Conservation (phyloP, 2,888 invertebrate species). For the Formica aserva region DNA sequence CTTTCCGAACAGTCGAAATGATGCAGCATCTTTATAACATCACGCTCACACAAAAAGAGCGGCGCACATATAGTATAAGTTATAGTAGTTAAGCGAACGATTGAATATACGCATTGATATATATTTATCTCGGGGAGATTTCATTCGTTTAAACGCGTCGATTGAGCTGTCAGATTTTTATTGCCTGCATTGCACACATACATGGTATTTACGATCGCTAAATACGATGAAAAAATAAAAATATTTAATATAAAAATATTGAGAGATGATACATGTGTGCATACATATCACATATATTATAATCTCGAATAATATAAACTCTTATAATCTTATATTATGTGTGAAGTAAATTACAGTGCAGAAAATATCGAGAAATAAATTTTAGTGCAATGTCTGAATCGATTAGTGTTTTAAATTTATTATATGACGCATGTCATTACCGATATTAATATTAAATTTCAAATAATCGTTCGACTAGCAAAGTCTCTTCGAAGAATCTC, state of each 20-base stretch:
- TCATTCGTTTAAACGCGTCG: slow-evolving; percentile 12
- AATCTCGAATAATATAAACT: not conserved
- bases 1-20: slow-evolving; percentile 36
- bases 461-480: not conserved
- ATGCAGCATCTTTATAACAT: slow-evolving; percentile 16
- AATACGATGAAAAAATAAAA: not conserved
- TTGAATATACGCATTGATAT: slow-evolving; percentile 11
- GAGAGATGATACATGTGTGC: not conserved
- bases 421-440: not conserved
- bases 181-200: not conserved
- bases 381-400: not conserved
- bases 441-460: not conserved
- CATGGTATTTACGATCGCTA: not conserved
- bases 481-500: not conserved
- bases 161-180: not conserved
- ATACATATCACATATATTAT: not conserved
- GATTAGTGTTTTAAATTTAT: not conserved
- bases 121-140: not conserved
- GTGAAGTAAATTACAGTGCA: not conserved
- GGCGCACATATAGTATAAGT: not conserved
- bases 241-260: not conserved
- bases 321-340: not conserved
- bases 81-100: not conserved
- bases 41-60: not conserved
- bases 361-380: not conserved